Conservation (phyloP, 2,113 vertebrate species). For the Acanthochromis polyacanthus region DNA sequence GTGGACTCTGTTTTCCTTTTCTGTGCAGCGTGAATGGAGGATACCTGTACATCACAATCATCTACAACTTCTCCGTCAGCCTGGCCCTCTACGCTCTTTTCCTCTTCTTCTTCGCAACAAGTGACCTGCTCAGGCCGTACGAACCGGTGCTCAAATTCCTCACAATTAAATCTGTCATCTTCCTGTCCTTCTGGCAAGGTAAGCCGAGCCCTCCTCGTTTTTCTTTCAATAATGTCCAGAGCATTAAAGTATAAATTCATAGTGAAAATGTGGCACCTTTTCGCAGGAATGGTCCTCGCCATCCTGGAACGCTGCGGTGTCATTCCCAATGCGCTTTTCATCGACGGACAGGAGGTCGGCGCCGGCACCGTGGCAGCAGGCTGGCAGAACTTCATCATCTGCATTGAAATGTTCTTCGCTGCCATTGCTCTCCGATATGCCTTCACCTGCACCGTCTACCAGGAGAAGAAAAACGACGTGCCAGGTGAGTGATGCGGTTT, state of each 20-base stretch:
- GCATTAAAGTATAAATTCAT: background rate
- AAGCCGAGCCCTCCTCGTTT: background rate
- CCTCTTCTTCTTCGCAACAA: slow-evolving; percentile 96
- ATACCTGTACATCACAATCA: slow-evolving; percentile 95
- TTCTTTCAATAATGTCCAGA: background rate
- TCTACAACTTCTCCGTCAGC: slow-evolving; percentile 96
- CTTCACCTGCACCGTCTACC: slow-evolving; percentile 92
- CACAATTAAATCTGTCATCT: slow-evolving; percentile 97
- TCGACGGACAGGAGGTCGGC: slow-evolving; percentile 88
- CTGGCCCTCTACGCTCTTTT: slow-evolving; percentile 94
- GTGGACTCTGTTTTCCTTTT: slow-evolving; percentile 7
- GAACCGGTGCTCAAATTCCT: slow-evolving; percentile 96
- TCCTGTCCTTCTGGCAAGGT: slow-evolving; percentile 99
- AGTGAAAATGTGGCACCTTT: background rate
- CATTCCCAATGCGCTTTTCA: slow-evolving; percentile 90
- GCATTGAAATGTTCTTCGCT: slow-evolving; percentile 96
- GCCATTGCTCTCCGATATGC: slow-evolving; percentile 92
- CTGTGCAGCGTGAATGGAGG: slow-evolving; percentile 89
- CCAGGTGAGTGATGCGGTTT: slow-evolving; percentile 83
- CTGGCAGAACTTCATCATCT: slow-evolving; percentile 97
- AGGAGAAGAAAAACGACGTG: slow-evolving; percentile 89
- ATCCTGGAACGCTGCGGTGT: slow-evolving; percentile 92
- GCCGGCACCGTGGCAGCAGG: slow-evolving; percentile 94
- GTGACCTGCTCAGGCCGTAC: slow-evolving; percentile 91
- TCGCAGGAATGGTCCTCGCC: slow-evolving; percentile 91